phyloP scores from a whole-genome alignment of 2,797 vertebrate species.

The Varecia variegata region DNA sequence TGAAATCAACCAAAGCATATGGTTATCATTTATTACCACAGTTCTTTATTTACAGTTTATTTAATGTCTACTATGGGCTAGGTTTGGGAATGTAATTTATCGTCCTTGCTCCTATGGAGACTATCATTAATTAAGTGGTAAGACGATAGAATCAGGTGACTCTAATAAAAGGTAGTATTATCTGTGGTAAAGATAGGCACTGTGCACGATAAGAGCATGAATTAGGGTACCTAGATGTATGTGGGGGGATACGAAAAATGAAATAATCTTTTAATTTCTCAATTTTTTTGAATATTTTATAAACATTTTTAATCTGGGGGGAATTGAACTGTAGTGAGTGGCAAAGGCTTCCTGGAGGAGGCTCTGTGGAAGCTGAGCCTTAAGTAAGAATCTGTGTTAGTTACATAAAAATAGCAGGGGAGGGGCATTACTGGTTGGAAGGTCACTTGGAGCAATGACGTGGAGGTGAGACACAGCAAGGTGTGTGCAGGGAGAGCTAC shows the following conservation, averaged over 20 bases:
- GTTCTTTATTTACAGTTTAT: not conserved
- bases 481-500: not conserved
- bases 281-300: not conserved
- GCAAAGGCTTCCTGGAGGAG: not conserved
- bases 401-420: not conserved
- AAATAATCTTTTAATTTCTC: not conserved
- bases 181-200: not conserved
- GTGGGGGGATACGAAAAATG: not conserved
- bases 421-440: not conserved
- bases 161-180: not conserved
- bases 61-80: not conserved
- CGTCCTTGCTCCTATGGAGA: not conserved
- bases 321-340: not conserved
- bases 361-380: not conserved
- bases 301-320: not conserved
- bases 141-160: not conserved
- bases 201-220: not conserved
- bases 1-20: not conserved
- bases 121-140: not conserved
- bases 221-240: not conserved
- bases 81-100: not conserved
- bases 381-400: not conserved
- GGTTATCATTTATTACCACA: not conserved
- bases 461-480: not conserved
- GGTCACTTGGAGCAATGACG: not conserved